These are phyloP conservation scores for Sitobion miscanthi DNA, from an alignment of 1,140 invertebrate genomes.

Conservation along the genomic window DNA sequence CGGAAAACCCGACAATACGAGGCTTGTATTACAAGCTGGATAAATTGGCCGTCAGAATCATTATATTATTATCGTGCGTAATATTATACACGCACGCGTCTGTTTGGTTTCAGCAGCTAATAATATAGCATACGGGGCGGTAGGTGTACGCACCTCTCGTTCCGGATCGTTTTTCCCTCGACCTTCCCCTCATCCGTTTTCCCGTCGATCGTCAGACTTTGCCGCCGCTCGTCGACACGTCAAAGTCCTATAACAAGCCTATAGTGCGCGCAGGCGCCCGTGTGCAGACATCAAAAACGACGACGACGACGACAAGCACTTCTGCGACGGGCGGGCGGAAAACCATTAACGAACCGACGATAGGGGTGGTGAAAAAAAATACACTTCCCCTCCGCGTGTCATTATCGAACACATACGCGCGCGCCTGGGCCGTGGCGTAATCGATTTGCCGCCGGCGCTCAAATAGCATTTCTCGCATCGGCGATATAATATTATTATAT, in stretches of 20 bases:
- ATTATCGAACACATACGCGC: neutral
- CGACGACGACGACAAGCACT: neutral
- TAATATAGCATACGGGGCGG: neutral
- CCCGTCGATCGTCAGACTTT: neutral
- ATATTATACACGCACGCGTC: neutral
- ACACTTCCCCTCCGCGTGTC: constrained; percentile 21
- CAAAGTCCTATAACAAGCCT: neutral
- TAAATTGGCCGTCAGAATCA: constrained; percentile 31
- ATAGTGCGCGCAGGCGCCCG: neutral
- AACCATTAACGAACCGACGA: constrained; percentile 66
- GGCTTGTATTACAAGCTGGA: neutral
- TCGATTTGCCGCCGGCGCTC: constrained; percentile 22
- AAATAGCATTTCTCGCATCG: neutral
- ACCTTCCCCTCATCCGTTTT: neutral
- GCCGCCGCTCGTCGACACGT: neutral
- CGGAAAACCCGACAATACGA: neutral
- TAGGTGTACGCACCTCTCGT: neutral
- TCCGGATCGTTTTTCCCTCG: neutral
- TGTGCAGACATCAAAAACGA: neutral
- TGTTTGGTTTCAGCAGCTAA: neutral
- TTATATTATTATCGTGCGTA: neutral
- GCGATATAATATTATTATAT: neutral
- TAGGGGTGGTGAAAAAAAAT: neutral
- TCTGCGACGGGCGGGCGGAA: neutral
- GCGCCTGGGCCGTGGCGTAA: neutral